Percentiles rank a stretch among this genome's conserved stretches.
phyloP scores from a whole-genome alignment of 2,113 vertebrate species.

The Nibea coibor region DNA sequence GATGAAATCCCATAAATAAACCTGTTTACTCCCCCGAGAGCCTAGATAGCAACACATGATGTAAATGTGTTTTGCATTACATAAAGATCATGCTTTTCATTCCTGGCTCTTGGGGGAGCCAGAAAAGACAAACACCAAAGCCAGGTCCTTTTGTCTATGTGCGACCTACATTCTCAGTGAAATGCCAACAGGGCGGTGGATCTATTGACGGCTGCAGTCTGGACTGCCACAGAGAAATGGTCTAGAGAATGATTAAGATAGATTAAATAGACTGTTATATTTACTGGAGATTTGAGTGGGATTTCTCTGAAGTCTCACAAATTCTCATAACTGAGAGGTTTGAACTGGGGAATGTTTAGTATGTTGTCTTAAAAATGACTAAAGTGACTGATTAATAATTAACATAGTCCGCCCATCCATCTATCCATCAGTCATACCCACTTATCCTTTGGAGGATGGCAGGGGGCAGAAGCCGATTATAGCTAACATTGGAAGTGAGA shows the following conservation, averaged over 20 bases:
- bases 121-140: neutral
- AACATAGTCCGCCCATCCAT: neutral
- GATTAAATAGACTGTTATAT: slow-evolving; percentile 41
- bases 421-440: no score
- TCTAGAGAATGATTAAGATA: slow-evolving; percentile 37
- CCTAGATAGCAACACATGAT: slow-evolving; percentile 11
- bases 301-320: slow-evolving; percentile 20
- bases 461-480: no score
- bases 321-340: neutral
- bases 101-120: slow-evolving; percentile 31
- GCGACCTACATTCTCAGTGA: slow-evolving; percentile 68
- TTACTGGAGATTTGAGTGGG: slow-evolving; percentile 43
- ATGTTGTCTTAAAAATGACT: neutral
- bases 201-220: slow-evolving; percentile 58
- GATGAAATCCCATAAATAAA: slow-evolving; percentile 18
- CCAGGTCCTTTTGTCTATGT: slow-evolving; percentile 31
- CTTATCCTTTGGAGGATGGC: no score
- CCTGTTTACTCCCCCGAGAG: neutral
- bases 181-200: slow-evolving; percentile 24
- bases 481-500: no score
- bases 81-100: slow-evolving; percentile 41
- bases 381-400: neutral
- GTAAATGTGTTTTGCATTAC: slow-evolving; percentile 37
- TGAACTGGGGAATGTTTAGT: neutral
- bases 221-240: slow-evolving; percentile 23